These are phyloP conservation scores for Menura novaehollandiae DNA, from an alignment of 2,113 vertebrate genomes.

Conservation along the genomic window DNA sequence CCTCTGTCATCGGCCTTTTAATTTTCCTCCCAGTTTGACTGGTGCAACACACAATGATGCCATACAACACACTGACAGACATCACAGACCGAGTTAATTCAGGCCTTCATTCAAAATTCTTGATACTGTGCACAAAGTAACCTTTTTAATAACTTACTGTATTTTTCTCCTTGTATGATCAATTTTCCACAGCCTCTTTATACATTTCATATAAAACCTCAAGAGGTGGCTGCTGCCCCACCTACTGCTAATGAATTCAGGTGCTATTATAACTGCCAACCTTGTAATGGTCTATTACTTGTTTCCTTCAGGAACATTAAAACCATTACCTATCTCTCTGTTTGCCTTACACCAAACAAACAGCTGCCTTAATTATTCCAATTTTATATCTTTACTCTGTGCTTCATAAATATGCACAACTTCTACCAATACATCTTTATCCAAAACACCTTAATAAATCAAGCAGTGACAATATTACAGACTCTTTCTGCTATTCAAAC, in stretches of 20 bases:
- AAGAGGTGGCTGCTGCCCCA: not conserved
- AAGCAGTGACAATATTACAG: not conserved
- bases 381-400: not conserved
- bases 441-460: conserved; percentile 7
- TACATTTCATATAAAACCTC: not conserved
- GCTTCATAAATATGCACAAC: conserved; percentile 9
- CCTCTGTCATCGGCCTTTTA: not conserved
- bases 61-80: not conserved
- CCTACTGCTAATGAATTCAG: not conserved
- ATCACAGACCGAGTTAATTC: not conserved
- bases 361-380: conserved; percentile 1
- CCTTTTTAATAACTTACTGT: not conserved
- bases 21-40: not conserved
- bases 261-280: not conserved
- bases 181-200: not conserved
- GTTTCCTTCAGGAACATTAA: conserved; percentile 1
- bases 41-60: not conserved
- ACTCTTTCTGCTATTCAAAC: not conserved
- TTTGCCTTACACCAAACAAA: not conserved
- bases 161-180: not conserved
- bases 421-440: not conserved
- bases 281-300: not conserved
- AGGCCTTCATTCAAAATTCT: not conserved
- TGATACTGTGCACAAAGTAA: not conserved
- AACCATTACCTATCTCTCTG: not conserved